Conservation (phyloP, 1,140 invertebrate genomes). For the Lasaia peninsularis region DNA sequence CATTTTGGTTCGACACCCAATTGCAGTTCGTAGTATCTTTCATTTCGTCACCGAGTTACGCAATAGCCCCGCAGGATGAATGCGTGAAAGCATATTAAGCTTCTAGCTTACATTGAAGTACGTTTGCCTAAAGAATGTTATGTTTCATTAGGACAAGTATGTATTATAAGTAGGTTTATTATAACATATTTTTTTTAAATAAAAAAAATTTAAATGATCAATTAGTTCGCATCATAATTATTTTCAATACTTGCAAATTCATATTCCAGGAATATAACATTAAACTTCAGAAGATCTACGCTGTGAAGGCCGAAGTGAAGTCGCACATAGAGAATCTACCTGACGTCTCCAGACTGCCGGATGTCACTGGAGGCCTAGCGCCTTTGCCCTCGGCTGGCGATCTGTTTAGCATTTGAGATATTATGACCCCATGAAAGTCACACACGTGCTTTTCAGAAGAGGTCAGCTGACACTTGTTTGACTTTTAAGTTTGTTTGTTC, state of each 20-base stretch:
- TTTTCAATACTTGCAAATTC: neutral
- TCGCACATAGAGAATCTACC: slow-evolving; percentile 95
- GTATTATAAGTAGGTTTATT: too few species aligned
- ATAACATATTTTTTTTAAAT: too few species aligned
- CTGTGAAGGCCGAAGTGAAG: slow-evolving; percentile 91
- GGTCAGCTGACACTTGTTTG: neutral
- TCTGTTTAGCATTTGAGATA: slow-evolving; percentile 84
- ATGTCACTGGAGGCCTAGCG: slow-evolving; percentile 92
- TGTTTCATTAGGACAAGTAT: too few species aligned
- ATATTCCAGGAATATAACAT: slow-evolving; percentile 75
- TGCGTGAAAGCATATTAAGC: too few species aligned
- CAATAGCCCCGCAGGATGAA: too few species aligned
- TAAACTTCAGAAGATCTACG: slow-evolving; percentile 90
- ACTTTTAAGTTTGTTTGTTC: neutral
- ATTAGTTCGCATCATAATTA: too few species aligned
- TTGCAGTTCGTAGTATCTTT: too few species aligned
- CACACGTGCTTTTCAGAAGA: neutral
- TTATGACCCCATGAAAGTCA: slow-evolving; percentile 2
- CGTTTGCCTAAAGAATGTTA: too few species aligned
- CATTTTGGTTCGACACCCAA: too few species aligned
- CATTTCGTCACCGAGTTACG: too few species aligned
- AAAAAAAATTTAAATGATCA: too few species aligned
- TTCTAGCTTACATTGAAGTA: too few species aligned
- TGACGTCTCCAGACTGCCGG: slow-evolving; percentile 92
- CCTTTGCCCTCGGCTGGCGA: slow-evolving; percentile 96